Evolutionary conservation across 2,113 vertebrate species (phyloP).

Genomic region (Grantiella picta): DNA sequence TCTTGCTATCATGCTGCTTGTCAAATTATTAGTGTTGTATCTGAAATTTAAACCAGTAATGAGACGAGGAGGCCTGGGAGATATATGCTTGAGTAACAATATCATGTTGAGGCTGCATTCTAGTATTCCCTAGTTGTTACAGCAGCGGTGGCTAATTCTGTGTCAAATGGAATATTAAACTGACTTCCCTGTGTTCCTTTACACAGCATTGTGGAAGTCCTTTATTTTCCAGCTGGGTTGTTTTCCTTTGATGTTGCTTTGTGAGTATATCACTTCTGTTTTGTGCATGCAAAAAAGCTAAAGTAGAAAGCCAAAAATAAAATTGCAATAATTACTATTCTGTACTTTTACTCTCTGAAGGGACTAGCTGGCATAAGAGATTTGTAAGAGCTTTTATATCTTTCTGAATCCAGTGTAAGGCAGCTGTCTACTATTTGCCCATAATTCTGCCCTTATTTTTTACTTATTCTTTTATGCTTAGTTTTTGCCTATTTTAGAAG

Average conservation of each 20-base stretch:
- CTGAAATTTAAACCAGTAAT: not conserved
- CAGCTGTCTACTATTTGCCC: not conserved
- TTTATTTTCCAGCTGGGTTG: not conserved
- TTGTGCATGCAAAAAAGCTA: not conserved
- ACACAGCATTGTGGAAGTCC: not conserved
- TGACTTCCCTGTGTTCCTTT: not conserved
- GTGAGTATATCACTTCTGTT: not conserved
- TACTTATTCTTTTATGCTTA: not conserved
- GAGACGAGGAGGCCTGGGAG: not conserved
- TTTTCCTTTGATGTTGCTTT: constrained; percentile 9
- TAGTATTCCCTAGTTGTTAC: not conserved
- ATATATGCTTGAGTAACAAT: not conserved
- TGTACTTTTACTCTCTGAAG: not conserved
- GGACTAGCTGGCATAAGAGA: not conserved
- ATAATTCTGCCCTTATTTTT: not conserved
- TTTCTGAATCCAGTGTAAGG: not conserved
- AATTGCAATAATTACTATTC: not conserved
- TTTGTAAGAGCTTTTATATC: not conserved
- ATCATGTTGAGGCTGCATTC: not conserved
- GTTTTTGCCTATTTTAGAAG: not conserved
- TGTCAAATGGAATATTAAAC: not conserved
- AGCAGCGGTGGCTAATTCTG: not conserved
- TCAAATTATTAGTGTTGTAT: constrained; percentile 1
- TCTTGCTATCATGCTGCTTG: not conserved
- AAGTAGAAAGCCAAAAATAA: not conserved